Evolutionary conservation across 2,113 vertebrate species (phyloP).

Genomic region (Heptranchias perlo): DNA sequence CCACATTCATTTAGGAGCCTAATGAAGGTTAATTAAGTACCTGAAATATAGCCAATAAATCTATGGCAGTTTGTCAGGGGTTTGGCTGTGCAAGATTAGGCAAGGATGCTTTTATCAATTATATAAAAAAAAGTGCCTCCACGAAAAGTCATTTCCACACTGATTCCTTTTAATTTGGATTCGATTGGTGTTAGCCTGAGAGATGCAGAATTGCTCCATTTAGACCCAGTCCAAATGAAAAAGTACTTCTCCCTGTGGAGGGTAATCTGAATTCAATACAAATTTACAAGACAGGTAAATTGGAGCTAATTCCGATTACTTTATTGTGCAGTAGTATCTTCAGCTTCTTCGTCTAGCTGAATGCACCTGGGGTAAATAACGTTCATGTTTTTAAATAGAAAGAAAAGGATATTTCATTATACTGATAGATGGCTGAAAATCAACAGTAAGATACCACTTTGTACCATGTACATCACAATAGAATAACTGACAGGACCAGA

Average conservation of each 20-base stretch:
- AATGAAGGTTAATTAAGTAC: conserved; percentile 57
- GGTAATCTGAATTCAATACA: not conserved
- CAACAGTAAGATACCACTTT: not conserved
- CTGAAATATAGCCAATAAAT: conserved; percentile 59
- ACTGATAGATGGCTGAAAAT: not conserved
- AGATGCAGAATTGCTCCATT: conserved; percentile 12
- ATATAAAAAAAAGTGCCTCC: not conserved
- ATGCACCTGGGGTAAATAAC: not conserved
- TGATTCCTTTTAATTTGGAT: conserved; percentile 5
- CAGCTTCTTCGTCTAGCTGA: not conserved
- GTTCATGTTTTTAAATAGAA: not conserved
- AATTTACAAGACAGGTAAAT: not conserved
- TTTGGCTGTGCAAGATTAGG: conserved; percentile 52
- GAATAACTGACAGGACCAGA: not conserved
- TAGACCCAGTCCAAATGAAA: not conserved
- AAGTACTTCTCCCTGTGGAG: not conserved
- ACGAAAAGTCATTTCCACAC: not conserved
- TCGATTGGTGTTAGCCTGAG: not conserved
- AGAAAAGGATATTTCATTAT: not conserved
- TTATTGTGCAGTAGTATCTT: not conserved
- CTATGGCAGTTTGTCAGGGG: conserved; percentile 54
- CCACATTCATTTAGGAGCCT: conserved; percentile 42
- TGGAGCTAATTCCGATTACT: not conserved
- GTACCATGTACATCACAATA: not conserved
- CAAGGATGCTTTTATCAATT: conserved; percentile 33